A percentile compares a stretch with the other conserved stretches of the same genome.
Evolutionary conservation across 2,797 vertebrate species (phyloP).

Genomic region (Lagocephalus sceleratus): DNA sequence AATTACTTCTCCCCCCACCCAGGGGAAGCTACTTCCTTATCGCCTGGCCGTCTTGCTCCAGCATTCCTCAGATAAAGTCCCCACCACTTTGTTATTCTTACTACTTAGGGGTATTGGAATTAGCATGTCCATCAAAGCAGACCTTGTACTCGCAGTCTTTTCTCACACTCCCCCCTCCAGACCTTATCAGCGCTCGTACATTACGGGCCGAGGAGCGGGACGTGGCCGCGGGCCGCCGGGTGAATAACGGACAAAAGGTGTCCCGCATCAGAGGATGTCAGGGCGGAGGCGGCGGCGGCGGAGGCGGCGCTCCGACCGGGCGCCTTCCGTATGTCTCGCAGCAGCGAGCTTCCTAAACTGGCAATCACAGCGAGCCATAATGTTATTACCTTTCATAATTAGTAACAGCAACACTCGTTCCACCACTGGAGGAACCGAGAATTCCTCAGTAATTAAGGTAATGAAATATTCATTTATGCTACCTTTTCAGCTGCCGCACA

Average conservation of each 20-base stretch:
- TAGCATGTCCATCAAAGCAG: conserved; percentile 73
- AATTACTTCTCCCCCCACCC: conserved; percentile 73
- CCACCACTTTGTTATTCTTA: conserved; percentile 76
- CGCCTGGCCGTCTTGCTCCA: conserved; percentile 66
- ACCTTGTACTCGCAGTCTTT: conserved; percentile 62
- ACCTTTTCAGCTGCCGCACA: conserved; percentile 96
- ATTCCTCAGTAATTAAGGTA: conserved; percentile 99
- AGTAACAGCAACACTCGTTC: conserved; percentile 90
- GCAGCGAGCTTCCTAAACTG: conserved; percentile 78
- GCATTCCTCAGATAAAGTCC: conserved; percentile 78
- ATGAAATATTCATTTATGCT: conserved; percentile 99
- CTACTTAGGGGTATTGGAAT: conserved; percentile 73
- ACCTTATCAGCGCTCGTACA: conserved; percentile 43
- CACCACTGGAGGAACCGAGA: conserved; percentile 93
- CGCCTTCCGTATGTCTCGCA: conserved; percentile 48
- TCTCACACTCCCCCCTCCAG: conserved; percentile 32
- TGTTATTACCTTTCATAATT: conserved; percentile 89
- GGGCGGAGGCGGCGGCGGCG: conserved; percentile 39
- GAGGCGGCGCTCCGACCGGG: conserved; percentile 24
- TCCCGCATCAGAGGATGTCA: conserved; percentile 44
- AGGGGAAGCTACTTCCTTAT: conserved; percentile 72
- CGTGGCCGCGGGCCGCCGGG: conserved; percentile 42
- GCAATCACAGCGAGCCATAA: conserved; percentile 87
- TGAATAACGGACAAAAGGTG: conserved; percentile 48
- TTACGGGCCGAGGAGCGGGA: conserved; percentile 49